A percentile compares a stretch with the other conserved stretches of the same genome.
phyloP scores from a whole-genome alignment of 1,140 invertebrate species.

The Pachyrhynchus sulphureomaculatus region DNA sequence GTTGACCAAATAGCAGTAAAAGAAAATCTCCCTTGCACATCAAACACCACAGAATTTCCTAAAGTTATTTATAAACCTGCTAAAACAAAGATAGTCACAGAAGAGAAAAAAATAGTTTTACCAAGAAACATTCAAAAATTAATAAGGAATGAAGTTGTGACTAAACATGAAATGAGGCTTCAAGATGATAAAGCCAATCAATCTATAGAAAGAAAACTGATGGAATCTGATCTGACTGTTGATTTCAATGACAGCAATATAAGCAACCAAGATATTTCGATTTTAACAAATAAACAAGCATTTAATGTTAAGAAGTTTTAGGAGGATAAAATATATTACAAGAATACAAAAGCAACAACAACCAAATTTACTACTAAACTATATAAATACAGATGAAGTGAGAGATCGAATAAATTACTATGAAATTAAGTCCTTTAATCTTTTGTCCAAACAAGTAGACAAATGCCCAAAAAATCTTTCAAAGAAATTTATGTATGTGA shows the following conservation, averaged over 20 bases:
- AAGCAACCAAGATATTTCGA: slow-evolving; percentile 1
- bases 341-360: no score
- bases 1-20: neutral
- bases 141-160: neutral
- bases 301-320: neutral
- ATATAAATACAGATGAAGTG: no score
- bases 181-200: neutral
- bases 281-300: slow-evolving; percentile 1
- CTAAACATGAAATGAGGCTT: neutral
- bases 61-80: slow-evolving; percentile 8
- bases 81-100: neutral
- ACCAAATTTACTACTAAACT: no score
- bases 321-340: no score
- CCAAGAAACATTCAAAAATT: slow-evolving; percentile 4
- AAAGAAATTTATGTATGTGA: no score
- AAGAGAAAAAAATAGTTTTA: neutral
- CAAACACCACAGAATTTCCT: neutral
- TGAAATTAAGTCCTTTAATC: no score
- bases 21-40: neutral
- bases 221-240: slow-evolving; percentile 3
- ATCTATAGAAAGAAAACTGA: neutral
- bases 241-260: neutral
- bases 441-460: no score
- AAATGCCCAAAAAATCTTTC: no score
- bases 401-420: no score